Percentiles rank a stretch among this genome's conserved stretches.
Evolutionary conservation across 1,140 invertebrate species (phyloP).

Genomic region (Lutraria rhynchaena): DNA sequence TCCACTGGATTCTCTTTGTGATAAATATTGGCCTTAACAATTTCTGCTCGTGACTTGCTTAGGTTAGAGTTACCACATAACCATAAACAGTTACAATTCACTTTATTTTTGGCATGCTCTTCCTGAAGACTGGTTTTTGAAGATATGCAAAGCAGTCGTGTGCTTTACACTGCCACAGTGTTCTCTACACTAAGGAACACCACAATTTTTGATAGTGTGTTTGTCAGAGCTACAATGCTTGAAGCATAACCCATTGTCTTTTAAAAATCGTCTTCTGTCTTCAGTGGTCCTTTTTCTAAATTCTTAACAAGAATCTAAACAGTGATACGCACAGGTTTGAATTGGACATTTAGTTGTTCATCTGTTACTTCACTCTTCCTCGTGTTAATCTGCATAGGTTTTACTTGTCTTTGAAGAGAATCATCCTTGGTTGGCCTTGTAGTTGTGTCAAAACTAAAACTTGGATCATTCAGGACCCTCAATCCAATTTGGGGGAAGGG

Average conservation of each 20-base stretch:
- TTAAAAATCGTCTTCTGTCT: slow-evolving; percentile 20
- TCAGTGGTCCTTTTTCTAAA: slow-evolving; percentile 15
- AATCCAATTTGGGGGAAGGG: no score
- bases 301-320: slow-evolving; percentile 31
- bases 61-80: slow-evolving; percentile 41
- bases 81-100: slow-evolving; percentile 46
- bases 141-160: slow-evolving; percentile 33
- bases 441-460: slow-evolving; percentile 4
- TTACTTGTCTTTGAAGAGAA: slow-evolving; percentile 16
- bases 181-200: slow-evolving; percentile 17
- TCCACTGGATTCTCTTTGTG: not conserved
- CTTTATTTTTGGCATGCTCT: no score
- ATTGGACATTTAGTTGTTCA: slow-evolving; percentile 1
- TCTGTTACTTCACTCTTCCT: not conserved
- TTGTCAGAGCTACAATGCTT: slow-evolving; percentile 41
- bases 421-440: not conserved
- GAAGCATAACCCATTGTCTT: slow-evolving; percentile 44
- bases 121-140: no score
- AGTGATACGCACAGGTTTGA: slow-evolving; percentile 39
- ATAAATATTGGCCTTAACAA: not conserved
- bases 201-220: slow-evolving; percentile 44
- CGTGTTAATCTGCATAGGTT: not conserved
- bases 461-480: no score
- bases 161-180: slow-evolving; percentile 41
- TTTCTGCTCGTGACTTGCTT: slow-evolving; percentile 54